Evolutionary conservation across 2,888 invertebrate species (phyloP), one percentile per base, ranked within the genome.

Genomic region (Carpatolechia fugitivella): DNA sequence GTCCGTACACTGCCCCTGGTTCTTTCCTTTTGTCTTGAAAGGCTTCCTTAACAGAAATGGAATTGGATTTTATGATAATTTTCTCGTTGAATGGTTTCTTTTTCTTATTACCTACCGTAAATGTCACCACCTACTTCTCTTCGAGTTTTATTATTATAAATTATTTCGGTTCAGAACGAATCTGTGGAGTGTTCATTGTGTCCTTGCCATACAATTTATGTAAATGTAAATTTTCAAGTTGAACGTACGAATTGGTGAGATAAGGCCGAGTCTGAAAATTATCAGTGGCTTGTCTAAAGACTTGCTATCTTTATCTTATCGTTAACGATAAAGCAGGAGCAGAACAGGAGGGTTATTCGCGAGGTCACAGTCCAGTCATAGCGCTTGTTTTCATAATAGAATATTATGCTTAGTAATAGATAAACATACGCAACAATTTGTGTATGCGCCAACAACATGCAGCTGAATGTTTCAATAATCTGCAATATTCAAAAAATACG

Each of bases 181-280:
- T 50, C 38, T 14, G 52, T 14, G 16, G 18, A 58, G 58, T 61
- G 60, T 64, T 63, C 56, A 20, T 38, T 13, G 18, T 57, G 65
- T 65, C 69, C 69, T 74, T 72, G 71, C 57, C 58, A 56, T 59
- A 53, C 56, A 60, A 66, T 64, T 62, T 73, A 77, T 76, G 74
- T 74, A 73, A 72, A 77, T 77, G 70, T 68, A 73, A 24, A 69
- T 74, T 72, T 44, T 64, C 64, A 76, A 81, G 83, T 83, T 84
- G 82, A 84, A 85, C 64, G 82, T 68, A 78, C 80, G 72, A 75
- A 76, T 73, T 70, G 61, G 70, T 68, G 65, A 76, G 83, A 82
- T 82, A 82, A 74, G 63, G 54, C 57, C 53, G 62, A 70, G 72
- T 74, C 68, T 69, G 64, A 61, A 71, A 69, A 61, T 73, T 78